Evolutionary conservation across 2,888 invertebrate genomes (phyloP).

Genomic region (Celastrina argiolus): DNA sequence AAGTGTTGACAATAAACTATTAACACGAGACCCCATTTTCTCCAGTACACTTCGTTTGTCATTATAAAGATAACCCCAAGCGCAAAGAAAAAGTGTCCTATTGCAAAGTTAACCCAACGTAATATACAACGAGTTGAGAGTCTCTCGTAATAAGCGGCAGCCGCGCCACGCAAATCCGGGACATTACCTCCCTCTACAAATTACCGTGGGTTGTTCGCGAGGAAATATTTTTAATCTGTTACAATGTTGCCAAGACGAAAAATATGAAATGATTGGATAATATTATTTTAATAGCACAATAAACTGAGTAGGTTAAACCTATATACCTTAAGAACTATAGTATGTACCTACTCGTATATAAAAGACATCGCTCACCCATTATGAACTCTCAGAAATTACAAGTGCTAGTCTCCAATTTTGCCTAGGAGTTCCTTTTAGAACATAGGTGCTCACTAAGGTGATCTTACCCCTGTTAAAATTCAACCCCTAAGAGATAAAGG

Average conservation of each 20-base stretch:
- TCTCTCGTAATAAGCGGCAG: slow-evolving; percentile 15
- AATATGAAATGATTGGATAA: too few relatives aligned
- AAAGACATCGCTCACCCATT: too few relatives aligned
- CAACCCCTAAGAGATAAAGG: too few relatives aligned
- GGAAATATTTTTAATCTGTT: not conserved
- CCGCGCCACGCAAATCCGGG: slow-evolving; percentile 17
- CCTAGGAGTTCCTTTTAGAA: too few relatives aligned
- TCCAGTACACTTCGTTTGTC: not conserved
- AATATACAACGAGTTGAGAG: slow-evolving; percentile 8
- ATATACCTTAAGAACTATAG: too few relatives aligned
- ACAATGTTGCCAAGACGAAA: not conserved
- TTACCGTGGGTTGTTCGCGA: not conserved
- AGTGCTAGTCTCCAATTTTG: too few relatives aligned
- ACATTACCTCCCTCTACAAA: slow-evolving; percentile 19
- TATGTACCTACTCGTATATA: too few relatives aligned
- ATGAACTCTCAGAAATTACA: too few relatives aligned
- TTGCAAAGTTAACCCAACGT: slow-evolving; percentile 15
- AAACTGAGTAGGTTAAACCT: too few relatives aligned
- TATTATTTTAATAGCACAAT: too few relatives aligned
- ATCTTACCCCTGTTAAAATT: too few relatives aligned
- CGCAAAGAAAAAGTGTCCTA: slow-evolving; percentile 7
- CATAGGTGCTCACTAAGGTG: too few relatives aligned
- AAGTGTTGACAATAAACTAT: not conserved
- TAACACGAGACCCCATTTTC: not conserved
- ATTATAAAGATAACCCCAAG: not conserved